Evolutionary conservation across 2,797 vertebrate genomes (phyloP).

Genomic region (Xerus rutilus): DNA sequence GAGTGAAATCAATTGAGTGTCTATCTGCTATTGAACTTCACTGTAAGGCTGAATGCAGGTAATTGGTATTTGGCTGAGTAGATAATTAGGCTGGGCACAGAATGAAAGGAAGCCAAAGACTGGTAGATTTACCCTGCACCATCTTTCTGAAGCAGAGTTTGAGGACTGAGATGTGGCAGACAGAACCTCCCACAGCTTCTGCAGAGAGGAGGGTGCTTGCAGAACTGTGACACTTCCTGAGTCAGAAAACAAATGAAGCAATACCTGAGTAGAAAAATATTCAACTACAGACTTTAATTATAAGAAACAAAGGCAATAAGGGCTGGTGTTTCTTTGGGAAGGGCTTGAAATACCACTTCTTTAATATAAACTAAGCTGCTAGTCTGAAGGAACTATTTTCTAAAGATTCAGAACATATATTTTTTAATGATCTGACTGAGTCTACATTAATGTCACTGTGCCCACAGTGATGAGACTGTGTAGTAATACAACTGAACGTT

Average conservation of each 20-base stretch:
- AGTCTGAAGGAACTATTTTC: background rate
- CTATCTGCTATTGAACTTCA: constrained; percentile 61
- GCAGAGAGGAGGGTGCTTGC: background rate
- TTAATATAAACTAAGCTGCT: background rate
- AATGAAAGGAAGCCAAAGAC: background rate
- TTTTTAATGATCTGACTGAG: background rate
- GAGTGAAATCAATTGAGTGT: constrained; percentile 64
- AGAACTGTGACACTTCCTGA: constrained; percentile 35
- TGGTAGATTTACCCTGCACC: background rate
- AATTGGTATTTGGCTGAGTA: constrained; percentile 69
- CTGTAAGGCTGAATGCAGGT: constrained; percentile 17
- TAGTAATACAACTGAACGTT: background rate
- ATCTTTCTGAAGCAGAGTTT: constrained; percentile 12
- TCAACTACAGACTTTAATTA: constrained; percentile 56
- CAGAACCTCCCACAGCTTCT: background rate
- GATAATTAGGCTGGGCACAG: constrained; percentile 54
- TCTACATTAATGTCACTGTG: rapidly evolving
- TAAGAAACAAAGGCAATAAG: constrained; percentile 53
- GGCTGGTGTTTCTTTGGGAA: background rate
- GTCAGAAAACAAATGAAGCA: constrained; percentile 59
- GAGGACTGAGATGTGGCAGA: constrained; percentile 18
- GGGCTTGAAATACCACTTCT: constrained; percentile 45
- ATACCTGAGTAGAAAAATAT: constrained; percentile 51
- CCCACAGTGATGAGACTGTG: background rate
- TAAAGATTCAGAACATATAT: background rate